Percentiles rank a stretch among this genome's conserved stretches.
phyloP scores from a whole-genome alignment of 2,888 invertebrate genomes.

The Rugalucina vietnamica region DNA sequence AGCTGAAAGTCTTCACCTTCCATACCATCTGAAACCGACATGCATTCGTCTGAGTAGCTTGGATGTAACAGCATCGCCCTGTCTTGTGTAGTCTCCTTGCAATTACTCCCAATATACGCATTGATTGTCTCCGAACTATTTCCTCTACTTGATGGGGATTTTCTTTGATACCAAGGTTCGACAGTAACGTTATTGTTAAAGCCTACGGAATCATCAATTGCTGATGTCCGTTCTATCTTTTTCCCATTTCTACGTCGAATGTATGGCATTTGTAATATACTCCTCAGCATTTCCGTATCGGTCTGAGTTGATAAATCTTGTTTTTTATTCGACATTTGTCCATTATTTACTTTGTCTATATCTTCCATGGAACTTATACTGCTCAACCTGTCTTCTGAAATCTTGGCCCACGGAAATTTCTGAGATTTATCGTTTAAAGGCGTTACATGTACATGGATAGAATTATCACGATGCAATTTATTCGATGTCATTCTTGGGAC shows the following conservation, averaged over 20 bases:
- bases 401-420: slow-evolving; percentile 65
- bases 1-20: slow-evolving; percentile 63
- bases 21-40: slow-evolving; percentile 55
- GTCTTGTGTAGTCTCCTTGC: neutral
- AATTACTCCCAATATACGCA: neutral
- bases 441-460: slow-evolving; percentile 63
- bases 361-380: slow-evolving; percentile 67
- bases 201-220: slow-evolving; percentile 47
- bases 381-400: slow-evolving; percentile 64
- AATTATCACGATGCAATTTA: slow-evolving; percentile 63
- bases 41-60: slow-evolving; percentile 52
- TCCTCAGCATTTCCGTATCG: slow-evolving; percentile 63
- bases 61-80: slow-evolving; percentile 44
- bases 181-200: slow-evolving; percentile 22
- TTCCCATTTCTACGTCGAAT: slow-evolving; percentile 51
- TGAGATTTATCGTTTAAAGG: slow-evolving; percentile 38
- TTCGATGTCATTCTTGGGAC: slow-evolving; percentile 37
- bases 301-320: slow-evolving; percentile 70
- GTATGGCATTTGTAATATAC: slow-evolving; percentile 50
- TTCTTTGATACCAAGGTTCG: neutral
- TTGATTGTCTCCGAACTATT: neutral
- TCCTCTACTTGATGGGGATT: neutral
- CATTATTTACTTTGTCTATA: slow-evolving; percentile 57
- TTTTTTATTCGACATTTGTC: slow-evolving; percentile 42
- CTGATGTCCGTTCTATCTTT: slow-evolving; percentile 44